Percentiles rank a stretch among this genome's conserved stretches.
phyloP scores from a whole-genome alignment of 2,113 vertebrate species.

The Atlantisia rogersi region DNA sequence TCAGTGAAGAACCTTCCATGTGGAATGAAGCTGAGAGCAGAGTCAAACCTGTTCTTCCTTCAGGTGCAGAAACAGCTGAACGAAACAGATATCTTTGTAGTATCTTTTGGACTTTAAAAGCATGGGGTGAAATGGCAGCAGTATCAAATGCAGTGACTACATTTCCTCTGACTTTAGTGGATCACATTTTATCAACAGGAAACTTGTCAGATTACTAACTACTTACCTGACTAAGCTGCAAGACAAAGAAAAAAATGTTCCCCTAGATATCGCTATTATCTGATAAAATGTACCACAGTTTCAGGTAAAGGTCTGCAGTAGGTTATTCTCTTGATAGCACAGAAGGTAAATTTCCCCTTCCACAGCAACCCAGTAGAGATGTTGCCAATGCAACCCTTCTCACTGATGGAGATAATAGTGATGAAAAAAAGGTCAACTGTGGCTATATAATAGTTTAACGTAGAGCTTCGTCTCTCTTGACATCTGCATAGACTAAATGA shows the following conservation, averaged over 20 bases:
- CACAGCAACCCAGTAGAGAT: not conserved
- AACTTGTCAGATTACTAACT: not conserved
- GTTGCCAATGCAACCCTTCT: not conserved
- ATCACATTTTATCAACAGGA: not conserved
- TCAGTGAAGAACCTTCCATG: not conserved
- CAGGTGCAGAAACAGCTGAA: not conserved
- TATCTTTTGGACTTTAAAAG: not conserved
- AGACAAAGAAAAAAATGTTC: not conserved
- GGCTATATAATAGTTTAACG: constrained; percentile 21
- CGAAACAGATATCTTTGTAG: not conserved
- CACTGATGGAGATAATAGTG: constrained; percentile 22
- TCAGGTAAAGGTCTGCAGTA: not conserved
- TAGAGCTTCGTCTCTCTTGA: constrained; percentile 45
- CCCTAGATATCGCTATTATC: not conserved
- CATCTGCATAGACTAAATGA: constrained; percentile 60
- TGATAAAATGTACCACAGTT: not conserved
- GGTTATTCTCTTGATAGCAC: not conserved
- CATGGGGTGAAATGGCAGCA: not conserved
- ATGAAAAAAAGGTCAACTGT: constrained; percentile 10
- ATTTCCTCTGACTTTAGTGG: not conserved
- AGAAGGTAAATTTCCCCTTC: not conserved
- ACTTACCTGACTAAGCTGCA: not conserved
- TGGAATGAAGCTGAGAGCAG: not conserved
- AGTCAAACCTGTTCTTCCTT: not conserved
- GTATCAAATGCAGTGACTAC: not conserved